These are phyloP conservation scores for Epinotia demarniana DNA, from an alignment of 2,888 invertebrate species.

Conservation along the genomic window DNA sequence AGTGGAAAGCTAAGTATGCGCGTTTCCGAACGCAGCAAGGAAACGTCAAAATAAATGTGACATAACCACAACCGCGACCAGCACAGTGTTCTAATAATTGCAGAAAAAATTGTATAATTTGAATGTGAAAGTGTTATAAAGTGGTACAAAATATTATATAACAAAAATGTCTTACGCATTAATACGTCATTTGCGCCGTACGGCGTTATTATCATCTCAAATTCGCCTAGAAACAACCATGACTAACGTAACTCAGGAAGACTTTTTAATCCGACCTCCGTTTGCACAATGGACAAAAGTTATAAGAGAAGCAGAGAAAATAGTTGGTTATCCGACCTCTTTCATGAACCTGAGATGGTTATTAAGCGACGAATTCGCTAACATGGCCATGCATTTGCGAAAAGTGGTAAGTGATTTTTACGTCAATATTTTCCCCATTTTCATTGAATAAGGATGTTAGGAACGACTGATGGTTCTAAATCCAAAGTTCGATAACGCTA, in stretches of 20 bases:
- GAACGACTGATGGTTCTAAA: background rate
- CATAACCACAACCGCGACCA: conserved; percentile 57
- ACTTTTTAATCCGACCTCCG: conserved; percentile 76
- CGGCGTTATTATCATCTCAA: conserved; percentile 67
- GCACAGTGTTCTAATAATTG: conserved; percentile 54
- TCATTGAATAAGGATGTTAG: background rate
- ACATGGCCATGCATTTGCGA: conserved; percentile 82
- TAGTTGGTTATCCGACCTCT: conserved; percentile 85
- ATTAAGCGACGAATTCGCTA: conserved; percentile 86
- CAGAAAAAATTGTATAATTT: conserved; percentile 51
- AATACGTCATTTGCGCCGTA: conserved; percentile 73
- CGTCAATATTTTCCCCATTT: background rate
- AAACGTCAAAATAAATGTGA: conserved; percentile 69
- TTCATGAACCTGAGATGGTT: conserved; percentile 86
- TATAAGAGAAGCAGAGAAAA: conserved; percentile 80
- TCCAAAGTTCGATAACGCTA: background rate
- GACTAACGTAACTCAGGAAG: conserved; percentile 76
- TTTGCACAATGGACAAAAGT: conserved; percentile 77
- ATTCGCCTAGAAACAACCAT: conserved; percentile 73
- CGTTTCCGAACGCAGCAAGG: conserved; percentile 36
- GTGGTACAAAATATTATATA: conserved; percentile 46
- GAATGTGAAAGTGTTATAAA: conserved; percentile 56
- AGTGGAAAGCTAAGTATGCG: conserved; percentile 13
- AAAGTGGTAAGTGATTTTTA: conserved; percentile 74
- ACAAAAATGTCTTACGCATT: conserved; percentile 73